These are phyloP conservation scores for Polydrusus pterygomalis DNA, from an alignment of 2,888 invertebrate genomes.

Conservation along the genomic window DNA sequence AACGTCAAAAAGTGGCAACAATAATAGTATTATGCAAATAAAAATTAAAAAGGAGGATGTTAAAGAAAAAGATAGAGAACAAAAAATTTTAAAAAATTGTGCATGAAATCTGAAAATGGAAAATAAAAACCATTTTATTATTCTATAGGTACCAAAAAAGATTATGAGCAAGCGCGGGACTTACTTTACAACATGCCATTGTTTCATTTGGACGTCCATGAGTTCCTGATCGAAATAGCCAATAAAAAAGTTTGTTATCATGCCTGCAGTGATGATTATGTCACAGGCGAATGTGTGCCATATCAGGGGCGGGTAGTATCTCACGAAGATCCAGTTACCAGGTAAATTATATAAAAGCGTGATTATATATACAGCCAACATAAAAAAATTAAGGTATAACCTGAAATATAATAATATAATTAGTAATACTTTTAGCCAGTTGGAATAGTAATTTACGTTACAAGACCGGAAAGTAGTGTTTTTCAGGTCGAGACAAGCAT, in stretches of 20 bases:
- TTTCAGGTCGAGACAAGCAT: too few relatives aligned
- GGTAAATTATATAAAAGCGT: constrained; percentile 19
- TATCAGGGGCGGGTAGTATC: not conserved
- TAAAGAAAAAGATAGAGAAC: too few relatives aligned
- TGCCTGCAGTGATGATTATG: constrained; percentile 14
- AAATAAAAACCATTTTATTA: too few relatives aligned
- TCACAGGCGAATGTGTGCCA: constrained; percentile 19
- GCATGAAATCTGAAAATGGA: too few relatives aligned
- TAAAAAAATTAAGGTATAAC: constrained; percentile 35
- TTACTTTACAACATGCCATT: constrained; percentile 2
- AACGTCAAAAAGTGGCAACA: too few relatives aligned
- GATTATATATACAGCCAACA: constrained; percentile 5
- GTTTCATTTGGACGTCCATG: constrained; percentile 22
- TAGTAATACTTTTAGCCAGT: too few relatives aligned
- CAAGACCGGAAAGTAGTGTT: too few relatives aligned
- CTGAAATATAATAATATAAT: constrained; percentile 35
- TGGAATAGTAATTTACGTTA: too few relatives aligned
- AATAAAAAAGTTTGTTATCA: constrained; percentile 21
- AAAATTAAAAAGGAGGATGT: too few relatives aligned
- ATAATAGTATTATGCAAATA: too few relatives aligned
- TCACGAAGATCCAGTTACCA: not conserved
- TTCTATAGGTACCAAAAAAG: too few relatives aligned
- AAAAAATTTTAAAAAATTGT: too few relatives aligned
- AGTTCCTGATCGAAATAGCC: constrained; percentile 38
- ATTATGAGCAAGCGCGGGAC: constrained; percentile 6